Conservation (phyloP, 2,888 invertebrate species). For the Hyposoter didymator region DNA sequence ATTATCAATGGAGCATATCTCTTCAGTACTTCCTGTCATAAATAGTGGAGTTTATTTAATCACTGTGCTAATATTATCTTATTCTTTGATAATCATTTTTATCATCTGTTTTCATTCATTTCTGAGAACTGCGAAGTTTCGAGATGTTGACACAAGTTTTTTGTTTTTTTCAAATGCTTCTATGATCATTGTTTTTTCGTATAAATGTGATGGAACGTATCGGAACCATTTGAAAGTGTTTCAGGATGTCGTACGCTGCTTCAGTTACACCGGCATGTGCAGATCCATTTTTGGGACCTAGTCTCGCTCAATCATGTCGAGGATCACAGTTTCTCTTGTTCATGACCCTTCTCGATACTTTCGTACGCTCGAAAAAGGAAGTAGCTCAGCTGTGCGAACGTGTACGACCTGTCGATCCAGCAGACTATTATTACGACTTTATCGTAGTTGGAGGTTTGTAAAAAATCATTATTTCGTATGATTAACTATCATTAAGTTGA, state of each 20-base stretch:
- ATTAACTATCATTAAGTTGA: background rate
- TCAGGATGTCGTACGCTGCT: slow-evolving; percentile 78
- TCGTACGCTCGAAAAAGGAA: slow-evolving; percentile 84
- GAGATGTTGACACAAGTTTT: background rate
- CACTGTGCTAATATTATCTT: background rate
- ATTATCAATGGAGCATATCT: background rate
- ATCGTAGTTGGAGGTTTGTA: slow-evolving; percentile 87
- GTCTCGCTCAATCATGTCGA: slow-evolving; percentile 86
- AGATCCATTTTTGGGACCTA: slow-evolving; percentile 86
- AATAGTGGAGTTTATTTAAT: background rate
- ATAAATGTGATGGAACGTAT: background rate
- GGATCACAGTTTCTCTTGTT: slow-evolving; percentile 87
- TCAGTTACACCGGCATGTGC: slow-evolving; percentile 84
- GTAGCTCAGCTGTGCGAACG: slow-evolving; percentile 86
- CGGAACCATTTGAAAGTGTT: slow-evolving; percentile 18
- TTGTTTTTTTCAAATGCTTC: background rate
- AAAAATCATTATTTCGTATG: background rate
- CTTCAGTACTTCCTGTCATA: background rate
- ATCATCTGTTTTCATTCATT: background rate
- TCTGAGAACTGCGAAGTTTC: background rate
- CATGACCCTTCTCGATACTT: slow-evolving; percentile 88
- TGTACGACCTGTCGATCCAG: slow-evolving; percentile 83
- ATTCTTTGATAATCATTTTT: background rate
- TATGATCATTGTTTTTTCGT: background rate
- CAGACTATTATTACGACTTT: slow-evolving; percentile 87